These are phyloP conservation scores for Potamilus streckersoni DNA, from an alignment of 1,140 invertebrate species.

Conservation along the genomic window DNA sequence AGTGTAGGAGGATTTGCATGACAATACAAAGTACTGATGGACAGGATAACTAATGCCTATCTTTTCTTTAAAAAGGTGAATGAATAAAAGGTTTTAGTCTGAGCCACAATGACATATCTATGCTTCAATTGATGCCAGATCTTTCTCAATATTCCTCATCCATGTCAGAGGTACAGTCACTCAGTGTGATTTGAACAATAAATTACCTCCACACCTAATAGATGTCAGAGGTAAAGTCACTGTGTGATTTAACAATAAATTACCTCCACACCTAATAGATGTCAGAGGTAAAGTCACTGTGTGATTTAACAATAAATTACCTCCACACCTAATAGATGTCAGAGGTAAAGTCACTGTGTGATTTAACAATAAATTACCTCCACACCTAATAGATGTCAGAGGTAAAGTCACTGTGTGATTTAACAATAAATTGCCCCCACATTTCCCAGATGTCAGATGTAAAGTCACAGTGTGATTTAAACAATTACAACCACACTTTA, in stretches of 20 bases:
- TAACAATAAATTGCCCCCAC: background rate
- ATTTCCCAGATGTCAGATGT: no score
- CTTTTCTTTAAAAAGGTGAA: no score
- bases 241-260: background rate
- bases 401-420: background rate
- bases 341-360: background rate
- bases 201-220: background rate
- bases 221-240: background rate
- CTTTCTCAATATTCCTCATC: background rate
- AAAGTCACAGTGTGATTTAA: background rate
- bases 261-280: no score
- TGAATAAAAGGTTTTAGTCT: no score
- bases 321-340: background rate
- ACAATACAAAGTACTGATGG: no score
- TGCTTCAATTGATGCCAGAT: background rate
- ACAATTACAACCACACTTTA: background rate
- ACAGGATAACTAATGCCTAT: no score
- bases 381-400: background rate
- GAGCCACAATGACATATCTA: no score
- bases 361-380: no score
- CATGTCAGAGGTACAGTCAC: background rate
- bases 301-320: background rate
- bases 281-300: background rate
- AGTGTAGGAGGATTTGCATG: no score
- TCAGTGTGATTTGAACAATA: background rate